phyloP scores from a whole-genome alignment of 2,113 vertebrate species.

The Tapirus terrestris region DNA sequence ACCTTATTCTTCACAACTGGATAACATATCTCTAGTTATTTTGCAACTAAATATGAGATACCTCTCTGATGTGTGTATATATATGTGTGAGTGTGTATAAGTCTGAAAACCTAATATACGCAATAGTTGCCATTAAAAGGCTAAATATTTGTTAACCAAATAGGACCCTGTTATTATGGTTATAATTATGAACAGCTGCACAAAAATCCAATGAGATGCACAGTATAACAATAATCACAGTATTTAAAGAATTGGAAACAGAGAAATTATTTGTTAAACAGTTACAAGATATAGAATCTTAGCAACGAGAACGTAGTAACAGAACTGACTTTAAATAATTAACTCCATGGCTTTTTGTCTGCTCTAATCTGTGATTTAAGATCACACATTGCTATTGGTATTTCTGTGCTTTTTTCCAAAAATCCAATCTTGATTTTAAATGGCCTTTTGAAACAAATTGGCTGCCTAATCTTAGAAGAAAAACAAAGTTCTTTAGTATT shows the following conservation, averaged over 20 bases:
- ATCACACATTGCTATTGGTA: slow-evolving; percentile 45
- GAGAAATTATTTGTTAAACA: background rate
- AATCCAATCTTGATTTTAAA: slow-evolving; percentile 54
- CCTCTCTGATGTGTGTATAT: background rate
- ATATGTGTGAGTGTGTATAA: background rate
- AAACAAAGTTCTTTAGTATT: slow-evolving; percentile 22
- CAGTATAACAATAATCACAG: background rate
- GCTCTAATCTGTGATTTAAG: slow-evolving; percentile 41
- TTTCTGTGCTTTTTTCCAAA: slow-evolving; percentile 49
- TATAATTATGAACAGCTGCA: background rate
- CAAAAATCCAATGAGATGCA: background rate
- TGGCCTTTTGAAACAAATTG: slow-evolving; percentile 52
- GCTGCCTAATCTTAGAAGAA: slow-evolving; percentile 47
- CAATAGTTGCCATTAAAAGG: background rate
- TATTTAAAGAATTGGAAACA: background rate
- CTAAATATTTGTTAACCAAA: background rate
- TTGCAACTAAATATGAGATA: background rate
- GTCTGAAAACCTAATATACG: background rate
- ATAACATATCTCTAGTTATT: background rate
- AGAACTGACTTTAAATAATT: slow-evolving; percentile 58
- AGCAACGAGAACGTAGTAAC: background rate
- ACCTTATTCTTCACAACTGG: background rate
- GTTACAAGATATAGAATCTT: background rate
- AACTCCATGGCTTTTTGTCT: background rate
- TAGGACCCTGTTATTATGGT: background rate